Percentiles rank a stretch among this genome's conserved stretches.
Conservation (phyloP, 2,797 vertebrate species). For the Phalloptychus januarius region DNA sequence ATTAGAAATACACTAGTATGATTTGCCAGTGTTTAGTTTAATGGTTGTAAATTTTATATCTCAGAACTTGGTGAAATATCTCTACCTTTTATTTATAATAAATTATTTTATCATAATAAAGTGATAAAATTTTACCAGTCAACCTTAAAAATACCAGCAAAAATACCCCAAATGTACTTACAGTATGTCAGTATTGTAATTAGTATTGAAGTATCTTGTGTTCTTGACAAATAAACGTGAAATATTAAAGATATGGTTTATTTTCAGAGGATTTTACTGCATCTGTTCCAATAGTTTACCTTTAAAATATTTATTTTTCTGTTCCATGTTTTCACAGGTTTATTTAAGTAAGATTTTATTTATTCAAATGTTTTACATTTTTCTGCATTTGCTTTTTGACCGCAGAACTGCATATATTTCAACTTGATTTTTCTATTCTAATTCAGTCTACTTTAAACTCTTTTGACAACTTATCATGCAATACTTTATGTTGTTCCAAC, state of each 20-base stretch:
- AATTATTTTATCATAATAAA: not conserved
- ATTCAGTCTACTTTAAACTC: not conserved
- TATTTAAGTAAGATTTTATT: not conserved
- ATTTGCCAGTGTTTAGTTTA: too few relatives aligned
- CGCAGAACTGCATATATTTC: not conserved
- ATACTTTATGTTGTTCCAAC: not conserved
- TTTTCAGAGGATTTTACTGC: not conserved
- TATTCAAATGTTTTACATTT: not conserved
- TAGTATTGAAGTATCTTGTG: not conserved
- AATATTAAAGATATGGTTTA: not conserved
- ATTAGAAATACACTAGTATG: too few relatives aligned
- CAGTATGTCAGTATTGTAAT: too few relatives aligned
- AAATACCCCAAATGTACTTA: conserved; percentile 15
- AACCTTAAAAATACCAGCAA: conserved; percentile 13
- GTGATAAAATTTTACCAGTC: too few relatives aligned
- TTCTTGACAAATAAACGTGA: not conserved
- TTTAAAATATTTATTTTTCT: not conserved
- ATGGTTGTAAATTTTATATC: too few relatives aligned
- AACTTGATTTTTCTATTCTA: not conserved
- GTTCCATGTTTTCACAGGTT: not conserved
- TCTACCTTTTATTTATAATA: not conserved
- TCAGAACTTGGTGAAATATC: not conserved
- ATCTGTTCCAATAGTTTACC: not conserved
- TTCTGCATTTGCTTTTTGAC: conserved; percentile 3
- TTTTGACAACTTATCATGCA: not conserved